Evolutionary conservation across 2,113 vertebrate species (phyloP), one percentile per base, ranked within the genome.

Genomic region (Sciurus niger): DNA sequence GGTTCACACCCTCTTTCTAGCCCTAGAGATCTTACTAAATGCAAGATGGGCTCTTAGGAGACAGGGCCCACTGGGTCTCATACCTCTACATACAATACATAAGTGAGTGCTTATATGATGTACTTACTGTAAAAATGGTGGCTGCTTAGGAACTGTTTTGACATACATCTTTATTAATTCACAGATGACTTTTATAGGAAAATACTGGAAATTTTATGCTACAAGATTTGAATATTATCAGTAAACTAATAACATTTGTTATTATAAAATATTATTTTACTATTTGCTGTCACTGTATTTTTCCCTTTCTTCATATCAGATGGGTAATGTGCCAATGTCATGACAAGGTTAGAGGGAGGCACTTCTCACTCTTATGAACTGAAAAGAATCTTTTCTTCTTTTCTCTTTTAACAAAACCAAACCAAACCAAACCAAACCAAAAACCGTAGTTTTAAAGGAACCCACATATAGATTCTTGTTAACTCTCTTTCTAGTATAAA

Each of bases 401-500:
- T 63, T 22, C 7, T 12, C 28, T 76, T 40, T 63, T 55, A 43
- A 83, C 79, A 6, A 63, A n/a, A 78, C 77, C 76, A 34, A 84
- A 48, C 40, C 40, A 40, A 40, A 40, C 18, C 40, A 87, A 74
- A 63, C 4, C 2, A 73, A 82, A 48, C 17, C n/a, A 32, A 51
- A 87, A 72, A 30, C 24, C 70, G 25, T 58, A 88, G 12, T 70
- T 86, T 94, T 74, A 72, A 22, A 91, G 85, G 30, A 89, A 96
- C n/a, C 32, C n/a, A 84, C 37, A 92, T 58, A 70, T 24, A 79
- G 60, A 85, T 46, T 91, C 73, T 89, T 76, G n/a, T 94, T 97
- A 93, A 93, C 60, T 12, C 65, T 89, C 63, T 93, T 95, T 94
- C 72, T 89, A 79, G 40, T 83, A 28, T 86, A 82, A 95, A 95